These are phyloP conservation scores for Periparus ater DNA, from an alignment of 2,797 vertebrate genomes.

Conservation along the genomic window DNA sequence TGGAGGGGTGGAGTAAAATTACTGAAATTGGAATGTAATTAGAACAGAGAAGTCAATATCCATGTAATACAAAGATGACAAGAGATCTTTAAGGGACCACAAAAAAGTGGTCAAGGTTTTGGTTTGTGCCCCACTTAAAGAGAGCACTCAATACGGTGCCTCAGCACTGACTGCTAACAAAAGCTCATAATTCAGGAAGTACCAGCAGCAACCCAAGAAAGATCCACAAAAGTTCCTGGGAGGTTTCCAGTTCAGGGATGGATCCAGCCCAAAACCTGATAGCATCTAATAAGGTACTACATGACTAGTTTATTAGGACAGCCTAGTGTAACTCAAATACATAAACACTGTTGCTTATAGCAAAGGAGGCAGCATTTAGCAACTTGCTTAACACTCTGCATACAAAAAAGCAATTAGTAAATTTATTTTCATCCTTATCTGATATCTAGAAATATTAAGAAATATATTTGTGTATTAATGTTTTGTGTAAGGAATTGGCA, in stretches of 20 bases:
- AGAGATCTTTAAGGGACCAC: not conserved
- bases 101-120: not conserved
- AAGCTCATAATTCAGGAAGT: not conserved
- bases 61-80: not conserved
- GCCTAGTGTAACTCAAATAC: not conserved
- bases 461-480: conserved; percentile 20
- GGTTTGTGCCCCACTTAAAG: not conserved
- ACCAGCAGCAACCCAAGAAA: not conserved
- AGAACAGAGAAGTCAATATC: not conserved
- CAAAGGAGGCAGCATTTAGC: not conserved
- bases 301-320: not conserved
- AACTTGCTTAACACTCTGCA: not conserved
- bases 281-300: not conserved
- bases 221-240: not conserved
- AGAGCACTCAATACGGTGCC: rapidly evolving
- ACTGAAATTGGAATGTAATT: not conserved
- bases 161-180: not conserved
- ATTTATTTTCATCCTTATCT: not conserved
- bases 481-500: not conserved
- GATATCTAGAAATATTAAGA: conserved; percentile 40
- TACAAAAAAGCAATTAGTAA: not conserved
- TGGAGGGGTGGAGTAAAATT: not conserved
- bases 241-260: not conserved
- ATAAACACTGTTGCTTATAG: not conserved
- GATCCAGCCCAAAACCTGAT: not conserved